These are phyloP conservation scores for Lypha dubia DNA, from an alignment of 2,888 invertebrate species.

Conservation along the genomic window DNA sequence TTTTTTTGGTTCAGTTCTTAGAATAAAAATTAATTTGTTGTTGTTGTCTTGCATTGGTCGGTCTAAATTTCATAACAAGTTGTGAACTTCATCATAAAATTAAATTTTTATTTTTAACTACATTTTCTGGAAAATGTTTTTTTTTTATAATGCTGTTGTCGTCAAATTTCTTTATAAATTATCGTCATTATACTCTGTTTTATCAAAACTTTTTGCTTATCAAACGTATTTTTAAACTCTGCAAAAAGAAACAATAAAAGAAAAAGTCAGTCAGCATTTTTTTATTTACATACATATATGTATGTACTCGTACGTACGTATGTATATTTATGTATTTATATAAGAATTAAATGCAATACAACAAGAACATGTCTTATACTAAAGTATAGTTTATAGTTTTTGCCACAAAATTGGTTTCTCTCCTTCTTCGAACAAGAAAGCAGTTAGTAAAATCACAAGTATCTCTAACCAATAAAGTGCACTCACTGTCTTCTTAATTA, in stretches of 20 bases:
- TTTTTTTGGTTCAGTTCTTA: conserved; percentile 11
- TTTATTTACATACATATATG: conserved; percentile 10
- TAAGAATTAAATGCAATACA: too few species aligned
- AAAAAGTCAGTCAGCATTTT: conserved; percentile 19
- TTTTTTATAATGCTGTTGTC: conserved; percentile 18
- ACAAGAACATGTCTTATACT: too few species aligned
- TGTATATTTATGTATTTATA: too few species aligned
- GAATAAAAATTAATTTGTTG: conserved; percentile 20
- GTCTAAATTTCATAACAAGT: conserved; percentile 53
- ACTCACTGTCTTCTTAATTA: too few species aligned
- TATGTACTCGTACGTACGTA: too few species aligned
- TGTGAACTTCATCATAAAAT: conserved; percentile 35
- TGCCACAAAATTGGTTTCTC: too few species aligned
- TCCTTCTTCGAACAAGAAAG: too few species aligned
- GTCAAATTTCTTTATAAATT: conserved; percentile 56
- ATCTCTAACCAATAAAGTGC: too few species aligned
- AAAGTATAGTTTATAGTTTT: too few species aligned
- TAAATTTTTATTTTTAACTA: conserved; percentile 18
- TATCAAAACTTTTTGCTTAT: conserved; percentile 64
- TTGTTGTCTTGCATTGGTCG: neutral
- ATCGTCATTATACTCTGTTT: conserved; percentile 37
- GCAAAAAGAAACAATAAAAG: conserved; percentile 38
- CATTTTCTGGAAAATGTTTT: conserved; percentile 30
- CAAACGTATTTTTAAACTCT: conserved; percentile 56
- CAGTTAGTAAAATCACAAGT: too few species aligned